A percentile compares a stretch with the other conserved stretches of the same genome.
These are phyloP conservation scores for Pocillopora grandis DNA, from an alignment of 92 coral and sea anemone genomes.

Conservation along the genomic window DNA sequence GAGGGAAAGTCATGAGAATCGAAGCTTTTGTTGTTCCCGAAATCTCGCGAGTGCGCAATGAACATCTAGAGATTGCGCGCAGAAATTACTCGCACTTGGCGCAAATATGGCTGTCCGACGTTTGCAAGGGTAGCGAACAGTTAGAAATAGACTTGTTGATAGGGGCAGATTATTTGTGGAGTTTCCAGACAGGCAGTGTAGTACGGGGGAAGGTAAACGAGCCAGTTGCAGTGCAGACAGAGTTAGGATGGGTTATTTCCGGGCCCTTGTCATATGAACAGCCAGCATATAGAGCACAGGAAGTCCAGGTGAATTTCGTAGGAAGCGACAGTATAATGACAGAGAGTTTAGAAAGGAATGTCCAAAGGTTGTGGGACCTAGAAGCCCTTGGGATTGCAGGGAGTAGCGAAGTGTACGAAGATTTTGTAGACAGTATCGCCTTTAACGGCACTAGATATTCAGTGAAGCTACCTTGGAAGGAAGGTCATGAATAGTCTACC, in stretches of 20 bases:
- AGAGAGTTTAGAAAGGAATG: conserved; percentile 20
- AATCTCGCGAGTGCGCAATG: too few species aligned
- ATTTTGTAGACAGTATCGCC: conserved; percentile 31
- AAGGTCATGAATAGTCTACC: conserved; percentile 28
- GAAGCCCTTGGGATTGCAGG: conserved; percentile 59
- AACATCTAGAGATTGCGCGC: too few species aligned
- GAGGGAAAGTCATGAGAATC: conserved; percentile 4
- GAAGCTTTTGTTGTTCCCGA: conserved; percentile 62
- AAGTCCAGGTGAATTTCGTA: conserved; percentile 11
- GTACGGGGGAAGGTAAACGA: conserved; percentile 41
- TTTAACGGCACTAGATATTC: conserved; percentile 42
- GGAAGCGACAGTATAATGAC: conserved; percentile 5
- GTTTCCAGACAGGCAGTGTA: conserved; percentile 32
- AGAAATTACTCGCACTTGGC: too few species aligned
- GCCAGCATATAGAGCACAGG: conserved; percentile 5
- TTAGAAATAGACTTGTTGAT: conserved; percentile 48
- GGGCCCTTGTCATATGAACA: conserved; percentile 22
- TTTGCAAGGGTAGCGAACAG: conserved; percentile 2
- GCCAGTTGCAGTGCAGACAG: conserved; percentile 38
- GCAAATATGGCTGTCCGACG: too few species aligned
- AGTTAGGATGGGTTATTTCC: conserved; percentile 45
- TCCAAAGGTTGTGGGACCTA: conserved; percentile 56
- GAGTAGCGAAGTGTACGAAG: conserved; percentile 45
- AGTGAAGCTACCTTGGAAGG: conserved; percentile 53
- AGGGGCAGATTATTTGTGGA: conserved; percentile 52